Percentiles rank a stretch among this genome's conserved stretches.
Conservation (phyloP, 2,797 vertebrate species). For the Etheostoma perlongum region DNA sequence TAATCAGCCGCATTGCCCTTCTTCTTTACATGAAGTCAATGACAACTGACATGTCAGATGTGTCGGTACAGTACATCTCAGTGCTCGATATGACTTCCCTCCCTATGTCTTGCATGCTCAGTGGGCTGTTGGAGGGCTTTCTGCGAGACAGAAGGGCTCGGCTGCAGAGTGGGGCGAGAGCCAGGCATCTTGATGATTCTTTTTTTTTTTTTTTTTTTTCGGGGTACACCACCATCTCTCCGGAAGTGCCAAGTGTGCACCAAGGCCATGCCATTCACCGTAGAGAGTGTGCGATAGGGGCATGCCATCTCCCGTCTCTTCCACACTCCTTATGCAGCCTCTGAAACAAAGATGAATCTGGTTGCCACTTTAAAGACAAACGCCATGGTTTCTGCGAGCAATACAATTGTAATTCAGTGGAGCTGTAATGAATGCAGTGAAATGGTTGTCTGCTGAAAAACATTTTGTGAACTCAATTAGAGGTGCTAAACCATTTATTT, state of each 20-base stretch:
- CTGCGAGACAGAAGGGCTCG: constrained; percentile 86
- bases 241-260: constrained; percentile 80
- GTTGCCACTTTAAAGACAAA: constrained; percentile 73
- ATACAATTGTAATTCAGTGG: constrained; percentile 74
- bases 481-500: constrained; percentile 79
- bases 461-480: constrained; percentile 80
- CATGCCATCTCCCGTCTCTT: constrained; percentile 66
- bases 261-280: constrained; percentile 79
- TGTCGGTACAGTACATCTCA: constrained; percentile 37
- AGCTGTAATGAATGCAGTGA: constrained; percentile 78
- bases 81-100: constrained; percentile 49
- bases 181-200: constrained; percentile 84
- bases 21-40: constrained; percentile 28
- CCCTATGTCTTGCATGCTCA: constrained; percentile 71
- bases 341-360: constrained; percentile 68
- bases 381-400: constrained; percentile 66
- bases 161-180: constrained; percentile 81
- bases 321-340: constrained; percentile 52
- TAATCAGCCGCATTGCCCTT: constrained; percentile 31
- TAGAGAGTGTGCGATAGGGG: constrained; percentile 66
- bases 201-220: constrained; percentile 75
- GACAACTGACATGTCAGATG: constrained; percentile 42
- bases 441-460: constrained; percentile 78
- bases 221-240: constrained; percentile 82
- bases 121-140: constrained; percentile 86